A percentile compares a stretch with the other conserved stretches of the same genome.
Evolutionary conservation across 1,140 invertebrate genomes (phyloP).

Genomic region (Pararge aegeria): DNA sequence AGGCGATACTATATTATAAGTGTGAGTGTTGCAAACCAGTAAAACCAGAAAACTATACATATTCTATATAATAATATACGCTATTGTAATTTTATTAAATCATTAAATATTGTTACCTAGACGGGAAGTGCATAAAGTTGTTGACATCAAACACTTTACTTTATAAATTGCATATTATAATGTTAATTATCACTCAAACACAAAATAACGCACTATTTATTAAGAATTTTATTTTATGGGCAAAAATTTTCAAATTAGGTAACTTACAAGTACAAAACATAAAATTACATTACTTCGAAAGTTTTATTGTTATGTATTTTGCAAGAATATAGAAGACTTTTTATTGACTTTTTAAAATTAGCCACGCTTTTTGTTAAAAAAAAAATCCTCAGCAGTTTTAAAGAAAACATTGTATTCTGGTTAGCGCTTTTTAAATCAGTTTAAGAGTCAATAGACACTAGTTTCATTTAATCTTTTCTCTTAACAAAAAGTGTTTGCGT

Average conservation of each 20-base stretch:
- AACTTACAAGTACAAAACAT: not conserved
- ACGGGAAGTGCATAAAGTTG: not conserved
- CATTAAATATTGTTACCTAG: not conserved
- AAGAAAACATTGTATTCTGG: not conserved
- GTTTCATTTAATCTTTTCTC: not conserved
- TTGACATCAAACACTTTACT: not conserved
- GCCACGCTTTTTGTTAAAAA: not conserved
- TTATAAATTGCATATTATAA: conserved; percentile 5
- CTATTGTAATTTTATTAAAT: not conserved
- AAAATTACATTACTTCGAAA: too few relatives aligned
- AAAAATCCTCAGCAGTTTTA: not conserved
- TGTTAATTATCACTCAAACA: not conserved
- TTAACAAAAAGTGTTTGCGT: not conserved
- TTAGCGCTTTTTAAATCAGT: not conserved
- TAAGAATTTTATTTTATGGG: not conserved
- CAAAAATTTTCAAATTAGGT: too few relatives aligned
- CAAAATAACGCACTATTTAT: not conserved
- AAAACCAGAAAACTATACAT: too few relatives aligned
- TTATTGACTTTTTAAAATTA: not conserved
- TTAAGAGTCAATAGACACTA: too few relatives aligned
- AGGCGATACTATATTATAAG: too few relatives aligned
- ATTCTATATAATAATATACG: not conserved
- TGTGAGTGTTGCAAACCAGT: too few relatives aligned
- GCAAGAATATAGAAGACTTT: not conserved
- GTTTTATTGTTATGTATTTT: too few relatives aligned